Conservation (phyloP, 2,797 vertebrate species). For the Squalus acanthias region DNA sequence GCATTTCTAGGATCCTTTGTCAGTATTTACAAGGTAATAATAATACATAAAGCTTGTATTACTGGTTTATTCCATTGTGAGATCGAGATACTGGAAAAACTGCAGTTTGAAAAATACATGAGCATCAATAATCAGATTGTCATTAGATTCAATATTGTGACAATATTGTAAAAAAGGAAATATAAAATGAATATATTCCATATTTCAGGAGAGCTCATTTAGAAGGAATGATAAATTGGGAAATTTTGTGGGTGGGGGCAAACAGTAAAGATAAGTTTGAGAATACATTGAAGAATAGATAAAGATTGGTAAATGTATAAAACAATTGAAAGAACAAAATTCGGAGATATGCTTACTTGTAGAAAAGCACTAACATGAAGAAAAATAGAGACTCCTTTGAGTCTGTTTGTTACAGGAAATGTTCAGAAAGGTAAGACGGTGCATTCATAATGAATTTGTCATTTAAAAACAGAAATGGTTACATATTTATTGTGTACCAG, state of each 20-base stretch:
- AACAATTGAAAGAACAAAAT: neutral
- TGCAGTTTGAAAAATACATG: neutral
- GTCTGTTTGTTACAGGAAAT: neutral
- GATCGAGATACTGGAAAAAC: neutral
- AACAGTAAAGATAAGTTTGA: neutral
- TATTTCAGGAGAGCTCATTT: neutral
- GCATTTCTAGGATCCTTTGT: slow-evolving; percentile 96
- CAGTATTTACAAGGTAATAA: slow-evolving; percentile 93
- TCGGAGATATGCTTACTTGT: neutral
- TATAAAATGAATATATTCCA: neutral
- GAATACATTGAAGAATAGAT: neutral
- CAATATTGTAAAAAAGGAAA: neutral
- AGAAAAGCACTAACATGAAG: neutral
- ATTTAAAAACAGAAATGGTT: neutral
- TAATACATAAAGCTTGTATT: neutral
- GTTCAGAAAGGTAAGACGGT: neutral
- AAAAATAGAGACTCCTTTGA: neutral
- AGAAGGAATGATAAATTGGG: neutral
- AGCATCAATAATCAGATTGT: neutral
- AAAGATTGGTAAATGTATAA: neutral
- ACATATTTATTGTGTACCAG: neutral
- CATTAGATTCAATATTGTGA: neutral
- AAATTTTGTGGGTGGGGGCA: neutral
- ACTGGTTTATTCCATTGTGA: neutral
- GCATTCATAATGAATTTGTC: neutral